Conservation (phyloP, 2,113 vertebrate species). For the Otocyon megalotis region DNA sequence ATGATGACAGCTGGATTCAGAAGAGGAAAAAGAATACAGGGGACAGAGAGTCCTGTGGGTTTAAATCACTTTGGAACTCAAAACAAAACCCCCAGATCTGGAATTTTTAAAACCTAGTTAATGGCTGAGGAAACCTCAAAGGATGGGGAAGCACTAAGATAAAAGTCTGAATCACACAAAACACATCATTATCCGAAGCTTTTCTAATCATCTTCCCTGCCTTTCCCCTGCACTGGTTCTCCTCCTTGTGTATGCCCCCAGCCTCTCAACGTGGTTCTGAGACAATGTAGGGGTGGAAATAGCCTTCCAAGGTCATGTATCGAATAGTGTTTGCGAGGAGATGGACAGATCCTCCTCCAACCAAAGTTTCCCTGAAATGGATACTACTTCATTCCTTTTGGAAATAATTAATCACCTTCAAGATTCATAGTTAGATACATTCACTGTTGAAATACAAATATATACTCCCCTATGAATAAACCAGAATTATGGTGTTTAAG, state of each 20-base stretch:
- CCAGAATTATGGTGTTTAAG: not conserved
- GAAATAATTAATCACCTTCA: slow-evolving; percentile 30
- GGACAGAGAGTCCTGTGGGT: slow-evolving; percentile 69
- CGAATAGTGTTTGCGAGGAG: not conserved
- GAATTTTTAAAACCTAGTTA: slow-evolving; percentile 73
- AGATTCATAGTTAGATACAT: slow-evolving; percentile 14
- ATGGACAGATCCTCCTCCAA: not conserved
- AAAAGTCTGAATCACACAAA: slow-evolving; percentile 67
- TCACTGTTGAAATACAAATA: not conserved
- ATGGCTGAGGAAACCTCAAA: slow-evolving; percentile 76
- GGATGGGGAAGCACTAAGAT: slow-evolving; percentile 73
- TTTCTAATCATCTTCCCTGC: slow-evolving; percentile 68
- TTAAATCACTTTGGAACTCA: slow-evolving; percentile 74
- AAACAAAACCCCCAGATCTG: slow-evolving; percentile 73
- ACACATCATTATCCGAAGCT: slow-evolving; percentile 71
- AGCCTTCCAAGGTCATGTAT: not conserved
- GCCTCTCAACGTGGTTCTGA: slow-evolving; percentile 1
- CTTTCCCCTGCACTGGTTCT: slow-evolving; percentile 46
- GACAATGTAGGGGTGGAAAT: not conserved
- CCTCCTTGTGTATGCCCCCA: slow-evolving; percentile 40
- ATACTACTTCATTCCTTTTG: slow-evolving; percentile 29
- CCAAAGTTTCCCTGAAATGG: not conserved
- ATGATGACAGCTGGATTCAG: slow-evolving; percentile 76
- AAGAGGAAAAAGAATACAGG: slow-evolving; percentile 65
- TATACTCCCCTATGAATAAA: not conserved